phyloP scores from a whole-genome alignment of 1,140 invertebrate genomes.

The Berghia stephanieae region DNA sequence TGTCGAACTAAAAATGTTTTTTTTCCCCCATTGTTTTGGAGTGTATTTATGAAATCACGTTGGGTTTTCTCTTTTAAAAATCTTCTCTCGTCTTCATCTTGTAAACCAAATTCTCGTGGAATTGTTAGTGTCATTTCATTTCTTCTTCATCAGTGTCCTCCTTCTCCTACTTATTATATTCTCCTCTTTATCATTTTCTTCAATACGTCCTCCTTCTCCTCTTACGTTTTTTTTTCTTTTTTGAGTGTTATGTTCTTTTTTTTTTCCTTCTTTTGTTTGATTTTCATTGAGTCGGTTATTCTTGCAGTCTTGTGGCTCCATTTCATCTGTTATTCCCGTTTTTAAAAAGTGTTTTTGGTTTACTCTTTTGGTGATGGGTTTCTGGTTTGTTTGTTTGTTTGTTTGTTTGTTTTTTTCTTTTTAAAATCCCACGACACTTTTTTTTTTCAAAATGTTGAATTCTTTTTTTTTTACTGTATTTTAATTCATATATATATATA shows the following conservation, averaged over 20 bases:
- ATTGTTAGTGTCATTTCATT: too few relatives aligned
- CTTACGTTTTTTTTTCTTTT: constrained; percentile 30
- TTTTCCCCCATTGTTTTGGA: too few relatives aligned
- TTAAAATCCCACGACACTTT: too few relatives aligned
- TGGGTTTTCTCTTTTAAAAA: too few relatives aligned
- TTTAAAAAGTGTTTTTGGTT: not conserved
- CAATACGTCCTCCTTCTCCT: too few relatives aligned
- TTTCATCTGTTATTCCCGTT: not conserved
- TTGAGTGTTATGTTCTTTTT: not conserved
- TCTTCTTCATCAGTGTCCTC: too few relatives aligned
- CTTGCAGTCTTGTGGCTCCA: not conserved
- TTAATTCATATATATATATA: not conserved
- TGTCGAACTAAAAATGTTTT: too few relatives aligned
- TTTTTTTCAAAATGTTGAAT: not conserved
- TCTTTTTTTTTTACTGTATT: not conserved
- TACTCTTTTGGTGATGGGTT: not conserved
- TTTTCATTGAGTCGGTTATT: not conserved
- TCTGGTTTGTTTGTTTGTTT: not conserved
- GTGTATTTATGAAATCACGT: too few relatives aligned
- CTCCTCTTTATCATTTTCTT: too few relatives aligned
- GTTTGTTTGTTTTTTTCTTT: not conserved
- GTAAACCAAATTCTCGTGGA: too few relatives aligned
- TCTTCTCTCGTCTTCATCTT: too few relatives aligned
- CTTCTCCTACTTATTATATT: too few relatives aligned
- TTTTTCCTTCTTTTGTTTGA: not conserved